Conservation (phyloP, 92 coral and sea anemone genomes). For the Zoanthus sociatus region DNA sequence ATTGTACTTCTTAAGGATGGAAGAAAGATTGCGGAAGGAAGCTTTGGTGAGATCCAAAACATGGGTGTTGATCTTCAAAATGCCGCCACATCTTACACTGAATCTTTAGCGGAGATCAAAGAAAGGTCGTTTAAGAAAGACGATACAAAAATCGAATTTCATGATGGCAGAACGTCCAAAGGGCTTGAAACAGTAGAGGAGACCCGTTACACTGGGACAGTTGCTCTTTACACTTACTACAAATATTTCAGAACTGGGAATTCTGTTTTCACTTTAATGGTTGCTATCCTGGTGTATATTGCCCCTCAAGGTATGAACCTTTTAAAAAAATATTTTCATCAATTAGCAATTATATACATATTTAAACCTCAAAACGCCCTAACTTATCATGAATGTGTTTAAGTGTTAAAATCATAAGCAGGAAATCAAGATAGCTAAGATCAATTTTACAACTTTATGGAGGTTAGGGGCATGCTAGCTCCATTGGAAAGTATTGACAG, state of each 20-base stretch:
- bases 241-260: constrained; percentile 45
- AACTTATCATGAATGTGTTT: no score
- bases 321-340: not conserved
- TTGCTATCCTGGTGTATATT: not conserved
- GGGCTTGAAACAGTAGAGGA: constrained; percentile 43
- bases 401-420: no score
- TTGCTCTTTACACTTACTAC: constrained; percentile 26
- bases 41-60: constrained; percentile 22
- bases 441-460: no score
- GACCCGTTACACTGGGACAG: constrained; percentile 24
- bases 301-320: constrained; percentile 33
- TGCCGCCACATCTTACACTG: not conserved
- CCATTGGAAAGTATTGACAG: no score
- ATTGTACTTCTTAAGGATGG: constrained; percentile 43
- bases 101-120: not conserved
- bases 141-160: not conserved
- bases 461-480: no score
- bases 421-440: no score
- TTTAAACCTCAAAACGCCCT: no score
- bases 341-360: no score
- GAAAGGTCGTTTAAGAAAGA: not conserved
- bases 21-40: constrained; percentile 28
- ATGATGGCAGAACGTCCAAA: not conserved
- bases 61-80: constrained; percentile 18
- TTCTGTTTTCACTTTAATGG: constrained; percentile 23